A percentile compares a stretch with the other conserved stretches of the same genome.
phyloP scores from a whole-genome alignment of 2,113 vertebrate genomes.

The Erinaceus europaeus region DNA sequence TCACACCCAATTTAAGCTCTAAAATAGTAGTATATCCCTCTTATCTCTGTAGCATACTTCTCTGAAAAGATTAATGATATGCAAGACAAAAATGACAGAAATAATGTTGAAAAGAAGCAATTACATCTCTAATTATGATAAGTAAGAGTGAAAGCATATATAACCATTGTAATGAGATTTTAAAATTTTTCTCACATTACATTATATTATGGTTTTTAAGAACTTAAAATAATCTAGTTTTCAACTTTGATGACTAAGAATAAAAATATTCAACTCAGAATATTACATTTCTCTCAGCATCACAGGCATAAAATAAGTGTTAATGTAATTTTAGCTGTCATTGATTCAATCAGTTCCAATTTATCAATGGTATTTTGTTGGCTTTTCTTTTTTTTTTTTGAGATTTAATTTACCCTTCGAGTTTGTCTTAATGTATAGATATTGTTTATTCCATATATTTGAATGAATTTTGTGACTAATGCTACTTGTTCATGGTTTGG shows the following conservation, averaged over 20 bases:
- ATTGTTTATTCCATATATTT: neutral
- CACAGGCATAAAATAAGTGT: neutral
- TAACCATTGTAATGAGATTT: neutral
- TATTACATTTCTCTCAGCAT: neutral
- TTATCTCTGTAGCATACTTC: neutral
- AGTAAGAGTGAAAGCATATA: neutral
- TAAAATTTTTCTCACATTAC: neutral
- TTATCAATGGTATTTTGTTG: neutral
- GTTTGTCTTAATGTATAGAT: neutral
- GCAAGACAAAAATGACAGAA: neutral
- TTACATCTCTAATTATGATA: neutral
- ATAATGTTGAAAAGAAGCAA: neutral
- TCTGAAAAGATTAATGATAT: constrained; percentile 2
- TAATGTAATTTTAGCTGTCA: neutral
- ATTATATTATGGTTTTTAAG: neutral
- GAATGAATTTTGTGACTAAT: neutral
- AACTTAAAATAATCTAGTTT: neutral
- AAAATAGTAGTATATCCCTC: neutral
- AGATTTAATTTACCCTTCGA: neutral
- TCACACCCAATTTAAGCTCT: constrained; percentile 33
- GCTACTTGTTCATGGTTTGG: neutral
- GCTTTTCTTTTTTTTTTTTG: neutral
- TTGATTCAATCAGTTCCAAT: neutral
- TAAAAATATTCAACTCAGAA: neutral
- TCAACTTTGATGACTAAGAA: neutral